phyloP scores from a whole-genome alignment of 1,140 invertebrate species.

The Drosophila tristis region DNA sequence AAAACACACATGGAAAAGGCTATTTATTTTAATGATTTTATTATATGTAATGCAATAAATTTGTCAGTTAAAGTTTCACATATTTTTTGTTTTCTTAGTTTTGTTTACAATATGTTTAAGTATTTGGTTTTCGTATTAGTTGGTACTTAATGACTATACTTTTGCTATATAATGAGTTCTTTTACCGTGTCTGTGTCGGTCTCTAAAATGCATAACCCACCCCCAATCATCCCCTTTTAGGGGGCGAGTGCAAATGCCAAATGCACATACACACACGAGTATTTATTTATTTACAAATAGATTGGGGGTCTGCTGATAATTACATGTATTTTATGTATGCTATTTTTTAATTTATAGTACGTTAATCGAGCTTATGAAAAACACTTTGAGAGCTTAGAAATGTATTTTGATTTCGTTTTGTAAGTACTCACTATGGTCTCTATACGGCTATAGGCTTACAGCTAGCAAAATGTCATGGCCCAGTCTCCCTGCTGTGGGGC shows the following conservation, averaged over 20 bases:
- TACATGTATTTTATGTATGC: conserved; percentile 32
- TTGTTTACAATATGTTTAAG: conserved; percentile 59
- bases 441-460: conserved; percentile 43
- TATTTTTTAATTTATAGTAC: conserved; percentile 23
- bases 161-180: conserved; percentile 69
- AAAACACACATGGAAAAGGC: too few relatives aligned
- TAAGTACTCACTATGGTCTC: conserved; percentile 51
- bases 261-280: conserved; percentile 16
- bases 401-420: conserved; percentile 76
- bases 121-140: conserved; percentile 61
- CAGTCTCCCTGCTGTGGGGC: conserved; percentile 9
- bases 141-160: conserved; percentile 68
- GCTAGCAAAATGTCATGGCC: conserved; percentile 50
- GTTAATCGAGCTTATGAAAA: conserved; percentile 63
- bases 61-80: conserved; percentile 79
- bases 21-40: conserved; percentile 60
- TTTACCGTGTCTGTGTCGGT: conserved; percentile 39
- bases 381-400: conserved; percentile 78
- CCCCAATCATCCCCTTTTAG: conserved; percentile 18
- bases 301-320: conserved; percentile 32
- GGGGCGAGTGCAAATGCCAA: not conserved
- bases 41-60: conserved; percentile 79
- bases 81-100: conserved; percentile 61
- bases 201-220: conserved; percentile 39
- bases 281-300: conserved; percentile 45